phyloP scores from a whole-genome alignment of 2,797 vertebrate species.

The Falco rusticolus region DNA sequence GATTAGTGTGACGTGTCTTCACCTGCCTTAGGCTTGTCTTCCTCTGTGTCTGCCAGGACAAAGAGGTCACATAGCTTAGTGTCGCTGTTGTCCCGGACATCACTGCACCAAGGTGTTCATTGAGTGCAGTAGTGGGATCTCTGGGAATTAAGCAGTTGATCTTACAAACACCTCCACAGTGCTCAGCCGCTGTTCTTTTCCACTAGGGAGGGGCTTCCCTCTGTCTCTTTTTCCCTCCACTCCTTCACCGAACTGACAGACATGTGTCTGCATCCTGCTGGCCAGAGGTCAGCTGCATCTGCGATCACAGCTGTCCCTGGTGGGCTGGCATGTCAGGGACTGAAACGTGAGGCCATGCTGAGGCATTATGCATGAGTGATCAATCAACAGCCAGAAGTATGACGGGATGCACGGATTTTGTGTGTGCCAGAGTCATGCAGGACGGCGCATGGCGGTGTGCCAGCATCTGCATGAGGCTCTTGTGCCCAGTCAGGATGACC shows the following conservation, averaged over 20 bases:
- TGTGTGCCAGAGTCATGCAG: background rate
- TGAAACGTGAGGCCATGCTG: background rate
- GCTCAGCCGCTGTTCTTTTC: background rate
- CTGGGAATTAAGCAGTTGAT: accelerated
- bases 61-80: background rate
- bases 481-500: background rate
- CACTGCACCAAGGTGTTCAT: accelerated
- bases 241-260: background rate
- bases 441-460: accelerated
- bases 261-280: accelerated
- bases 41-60: background rate
- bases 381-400: background rate
- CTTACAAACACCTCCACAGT: background rate
- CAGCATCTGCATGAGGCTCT: background rate
- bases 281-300: accelerated
- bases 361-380: accelerated
- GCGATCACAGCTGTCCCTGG: background rate
- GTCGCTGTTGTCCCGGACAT: accelerated
- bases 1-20: background rate
- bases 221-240: background rate
- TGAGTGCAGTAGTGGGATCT: background rate
- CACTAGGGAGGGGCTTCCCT: background rate
- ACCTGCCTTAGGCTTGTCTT: background rate
- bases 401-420: accelerated
- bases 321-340: background rate